Evolutionary conservation across 1,140 invertebrate genomes (phyloP).

Genomic region (Philotrypesis tridentata): DNA sequence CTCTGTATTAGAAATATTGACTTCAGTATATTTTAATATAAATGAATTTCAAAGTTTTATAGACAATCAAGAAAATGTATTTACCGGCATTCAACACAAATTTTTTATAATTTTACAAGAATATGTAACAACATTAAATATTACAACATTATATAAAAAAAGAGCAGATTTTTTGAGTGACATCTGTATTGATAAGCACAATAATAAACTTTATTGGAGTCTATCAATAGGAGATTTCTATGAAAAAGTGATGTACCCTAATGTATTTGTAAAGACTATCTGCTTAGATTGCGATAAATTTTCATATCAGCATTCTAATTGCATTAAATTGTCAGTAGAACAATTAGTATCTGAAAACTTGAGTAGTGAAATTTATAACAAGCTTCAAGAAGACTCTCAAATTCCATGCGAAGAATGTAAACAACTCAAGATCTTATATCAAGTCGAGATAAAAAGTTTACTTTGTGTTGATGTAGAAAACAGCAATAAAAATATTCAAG

Average conservation of each 20-base stretch:
- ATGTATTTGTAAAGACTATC: background rate
- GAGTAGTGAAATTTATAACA: background rate
- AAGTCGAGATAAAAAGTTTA: constrained; percentile 9
- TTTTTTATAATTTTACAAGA: background rate
- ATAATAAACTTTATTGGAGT: too few species aligned
- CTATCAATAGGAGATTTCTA: background rate
- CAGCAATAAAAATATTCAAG: background rate
- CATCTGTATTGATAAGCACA: too few species aligned
- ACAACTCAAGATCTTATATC: background rate
- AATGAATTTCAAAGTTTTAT: constrained; percentile 16
- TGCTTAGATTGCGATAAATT: constrained; percentile 5
- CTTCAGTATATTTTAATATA: constrained; percentile 15
- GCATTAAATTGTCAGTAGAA: background rate
- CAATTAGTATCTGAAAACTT: background rate
- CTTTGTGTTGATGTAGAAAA: background rate
- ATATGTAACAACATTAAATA: too few species aligned
- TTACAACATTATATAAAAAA: too few species aligned
- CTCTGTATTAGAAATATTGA: constrained; percentile 7
- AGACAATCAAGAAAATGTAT: background rate
- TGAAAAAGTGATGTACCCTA: constrained; percentile 8
- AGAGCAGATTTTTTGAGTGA: too few species aligned
- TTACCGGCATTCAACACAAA: background rate
- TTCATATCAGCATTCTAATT: too few species aligned
- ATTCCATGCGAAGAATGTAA: constrained; percentile 14
- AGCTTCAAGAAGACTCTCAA: background rate